Conservation (phyloP, 2,113 vertebrate genomes). For the Callionymus lyra region DNA sequence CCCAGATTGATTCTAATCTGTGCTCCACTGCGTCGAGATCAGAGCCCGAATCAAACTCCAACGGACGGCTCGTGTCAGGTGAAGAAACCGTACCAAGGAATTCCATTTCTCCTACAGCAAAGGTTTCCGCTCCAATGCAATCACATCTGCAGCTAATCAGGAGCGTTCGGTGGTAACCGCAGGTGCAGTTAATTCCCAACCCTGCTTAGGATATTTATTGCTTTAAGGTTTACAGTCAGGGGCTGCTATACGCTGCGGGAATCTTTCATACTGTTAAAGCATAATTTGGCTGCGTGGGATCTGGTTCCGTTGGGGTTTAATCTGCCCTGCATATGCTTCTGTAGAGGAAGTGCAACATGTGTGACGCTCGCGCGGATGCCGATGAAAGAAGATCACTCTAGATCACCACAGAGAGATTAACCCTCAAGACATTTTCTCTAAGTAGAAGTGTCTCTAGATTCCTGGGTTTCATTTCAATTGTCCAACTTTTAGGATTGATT, state of each 20-base stretch:
- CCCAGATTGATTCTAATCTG: slow-evolving; percentile 44
- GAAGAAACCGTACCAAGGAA: slow-evolving; percentile 51
- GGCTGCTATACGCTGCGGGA: slow-evolving; percentile 32
- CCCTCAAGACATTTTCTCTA: too few species aligned
- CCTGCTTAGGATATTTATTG: slow-evolving; percentile 64
- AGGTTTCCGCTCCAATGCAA: slow-evolving; percentile 20
- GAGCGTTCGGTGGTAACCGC: slow-evolving; percentile 47
- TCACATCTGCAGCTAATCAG: slow-evolving; percentile 68
- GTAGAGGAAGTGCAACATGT: slow-evolving; percentile 10
- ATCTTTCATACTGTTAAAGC: slow-evolving; percentile 53
- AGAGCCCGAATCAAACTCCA: slow-evolving; percentile 20
- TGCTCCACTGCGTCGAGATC: slow-evolving; percentile 26
- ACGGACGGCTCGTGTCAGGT: slow-evolving; percentile 18
- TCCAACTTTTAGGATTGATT: too few species aligned
- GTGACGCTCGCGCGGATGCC: slow-evolving; percentile 2
- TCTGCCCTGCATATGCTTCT: slow-evolving; percentile 33
- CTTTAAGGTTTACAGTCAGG: slow-evolving; percentile 53
- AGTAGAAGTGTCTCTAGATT: too few species aligned
- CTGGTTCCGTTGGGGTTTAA: slow-evolving; percentile 30
- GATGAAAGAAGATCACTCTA: neutral
- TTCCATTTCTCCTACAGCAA: slow-evolving; percentile 22
- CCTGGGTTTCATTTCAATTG: too few species aligned
- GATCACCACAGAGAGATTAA: neutral
- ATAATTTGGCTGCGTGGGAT: slow-evolving; percentile 44
- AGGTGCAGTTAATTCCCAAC: slow-evolving; percentile 70